Percentiles rank a stretch among this genome's conserved stretches.
Evolutionary conservation across 2,797 vertebrate genomes (phyloP).

Genomic region (Amblyraja radiata): DNA sequence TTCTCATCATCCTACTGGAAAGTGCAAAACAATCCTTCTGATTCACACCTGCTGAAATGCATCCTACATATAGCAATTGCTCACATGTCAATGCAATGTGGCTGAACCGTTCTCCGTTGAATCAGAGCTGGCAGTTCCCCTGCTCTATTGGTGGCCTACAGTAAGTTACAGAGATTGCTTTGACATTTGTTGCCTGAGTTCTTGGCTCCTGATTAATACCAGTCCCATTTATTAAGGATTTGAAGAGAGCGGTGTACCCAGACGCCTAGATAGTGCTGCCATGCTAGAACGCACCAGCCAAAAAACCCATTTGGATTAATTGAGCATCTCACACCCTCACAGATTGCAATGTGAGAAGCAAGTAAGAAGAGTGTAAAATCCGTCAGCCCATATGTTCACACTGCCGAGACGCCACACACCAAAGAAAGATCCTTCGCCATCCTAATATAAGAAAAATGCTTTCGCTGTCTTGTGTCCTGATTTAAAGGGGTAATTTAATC

Average conservation of each 20-base stretch:
- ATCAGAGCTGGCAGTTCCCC: not conserved
- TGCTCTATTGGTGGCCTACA: not conserved
- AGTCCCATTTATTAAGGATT: constrained; percentile 10
- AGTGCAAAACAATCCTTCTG: not conserved
- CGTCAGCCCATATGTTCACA: constrained; percentile 24
- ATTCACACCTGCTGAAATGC: not conserved
- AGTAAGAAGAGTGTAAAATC: constrained; percentile 27
- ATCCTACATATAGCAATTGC: not conserved
- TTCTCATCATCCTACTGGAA: not conserved
- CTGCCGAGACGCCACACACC: not conserved
- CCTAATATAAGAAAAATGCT: not conserved
- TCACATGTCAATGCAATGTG: not conserved
- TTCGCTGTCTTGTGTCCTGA: not conserved
- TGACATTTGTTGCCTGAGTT: not conserved
- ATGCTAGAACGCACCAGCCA: constrained; percentile 13
- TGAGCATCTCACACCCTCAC: constrained; percentile 21
- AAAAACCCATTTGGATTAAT: constrained; percentile 32
- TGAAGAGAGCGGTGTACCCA: constrained; percentile 17
- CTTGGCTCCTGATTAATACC: not conserved
- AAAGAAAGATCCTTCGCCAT: not conserved
- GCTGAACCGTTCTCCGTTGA: no score
- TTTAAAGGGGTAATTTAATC: not conserved
- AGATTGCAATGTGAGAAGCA: constrained; percentile 33
- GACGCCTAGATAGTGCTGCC: not conserved
- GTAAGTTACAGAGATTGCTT: constrained; percentile 4